A percentile compares a stretch with the other conserved stretches of the same genome.
phyloP scores from a whole-genome alignment of 2,797 vertebrate genomes.

The Pipistrellus nathusii region DNA sequence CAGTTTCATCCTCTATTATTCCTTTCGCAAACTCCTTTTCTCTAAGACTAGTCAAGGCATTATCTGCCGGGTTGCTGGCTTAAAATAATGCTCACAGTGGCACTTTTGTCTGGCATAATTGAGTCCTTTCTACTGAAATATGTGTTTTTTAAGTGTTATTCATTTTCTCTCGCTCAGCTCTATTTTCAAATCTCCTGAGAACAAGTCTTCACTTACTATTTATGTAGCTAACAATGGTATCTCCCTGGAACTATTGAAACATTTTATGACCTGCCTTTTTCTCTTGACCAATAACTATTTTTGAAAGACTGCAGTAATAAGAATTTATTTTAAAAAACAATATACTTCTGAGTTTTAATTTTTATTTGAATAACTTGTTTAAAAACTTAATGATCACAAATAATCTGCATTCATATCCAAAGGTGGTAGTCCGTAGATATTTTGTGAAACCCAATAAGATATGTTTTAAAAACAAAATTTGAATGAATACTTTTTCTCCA shows the following conservation, averaged over 20 bases:
- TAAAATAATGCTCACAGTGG: not conserved
- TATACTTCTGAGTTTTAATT: not conserved
- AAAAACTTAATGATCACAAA: not conserved
- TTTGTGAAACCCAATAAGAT: not conserved
- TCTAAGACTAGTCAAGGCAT: not conserved
- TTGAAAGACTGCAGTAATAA: not conserved
- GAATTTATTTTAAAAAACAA: not conserved
- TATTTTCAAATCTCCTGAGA: not conserved
- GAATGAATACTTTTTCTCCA: not conserved
- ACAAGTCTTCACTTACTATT: not conserved
- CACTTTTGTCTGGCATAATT: not conserved
- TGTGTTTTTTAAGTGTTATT: not conserved
- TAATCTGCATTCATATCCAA: not conserved
- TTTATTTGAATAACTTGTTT: not conserved
- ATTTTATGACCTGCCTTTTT: not conserved
- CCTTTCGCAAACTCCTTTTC: not conserved
- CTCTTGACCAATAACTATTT: not conserved
- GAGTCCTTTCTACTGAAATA: not conserved
- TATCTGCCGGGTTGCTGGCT: not conserved
- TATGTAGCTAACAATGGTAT: not conserved
- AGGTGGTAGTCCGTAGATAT: not conserved
- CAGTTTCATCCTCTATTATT: not conserved
- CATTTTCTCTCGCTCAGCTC: not conserved
- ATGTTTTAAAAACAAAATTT: conserved; percentile 26
- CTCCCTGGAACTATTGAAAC: not conserved